Evolutionary conservation across 1,140 invertebrate genomes (phyloP), one percentile per base, ranked within the genome.

Genomic region (Ooceraea biroi): DNA sequence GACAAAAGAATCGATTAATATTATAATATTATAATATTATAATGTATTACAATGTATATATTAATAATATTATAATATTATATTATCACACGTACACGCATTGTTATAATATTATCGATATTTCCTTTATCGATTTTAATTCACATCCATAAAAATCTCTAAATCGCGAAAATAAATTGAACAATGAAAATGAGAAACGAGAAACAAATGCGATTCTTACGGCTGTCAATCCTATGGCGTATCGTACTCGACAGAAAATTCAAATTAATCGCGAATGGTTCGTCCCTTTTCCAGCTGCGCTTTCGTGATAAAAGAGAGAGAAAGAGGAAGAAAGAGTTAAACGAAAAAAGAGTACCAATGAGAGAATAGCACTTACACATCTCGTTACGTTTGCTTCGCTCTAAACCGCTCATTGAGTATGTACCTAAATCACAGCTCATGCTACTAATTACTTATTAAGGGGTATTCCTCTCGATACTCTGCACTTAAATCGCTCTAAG

Each of bases 391-490:
- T 78, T 57, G 76, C 41, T 72, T 52, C 41, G 82, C 60, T 90
- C 76, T 84, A 89, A 66, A 92, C 88, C 89, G 91, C 88, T 92
- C 91, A 83, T 92, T 92, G 92, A 92, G 91, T 94, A 94, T 92
- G 93, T 93, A 94, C 90, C 93, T 94, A 94, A 94, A 94, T 94
- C 94, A 94, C 94, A 94, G 94, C 91, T 94, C 92, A 90, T 94
- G 93, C 93, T 94, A 94, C 93, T 94, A 94, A 92, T 94, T 94
- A 94, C 91, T 94, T 93, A 80, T 69, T 71, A 92, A 90, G 87
- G 60, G 74, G 58, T 73, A 71, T 84, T 86, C 78, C 82, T 89
- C 76, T 89, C 80, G 88, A 88, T 87, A 76, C 83, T 84, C 80
- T 74, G 84, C 88, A 55, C 84, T 88, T 88, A 36, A 36, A 88